phyloP scores from a whole-genome alignment of 2,797 vertebrate species.

The Protosalanx chinensis region DNA sequence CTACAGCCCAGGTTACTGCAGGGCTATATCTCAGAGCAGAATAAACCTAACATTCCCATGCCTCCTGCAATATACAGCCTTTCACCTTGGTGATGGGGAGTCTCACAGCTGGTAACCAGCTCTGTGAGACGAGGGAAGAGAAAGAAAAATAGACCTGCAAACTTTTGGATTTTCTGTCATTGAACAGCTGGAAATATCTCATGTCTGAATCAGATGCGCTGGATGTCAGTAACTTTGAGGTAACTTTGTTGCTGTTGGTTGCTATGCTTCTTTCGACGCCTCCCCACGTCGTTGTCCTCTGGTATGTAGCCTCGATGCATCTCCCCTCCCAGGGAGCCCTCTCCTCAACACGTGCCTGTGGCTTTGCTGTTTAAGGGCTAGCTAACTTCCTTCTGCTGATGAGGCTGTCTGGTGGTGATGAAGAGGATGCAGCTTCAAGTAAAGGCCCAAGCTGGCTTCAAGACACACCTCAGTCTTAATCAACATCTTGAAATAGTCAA shows the following conservation, averaged over 20 bases:
- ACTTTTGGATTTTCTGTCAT: not conserved
- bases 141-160: not conserved
- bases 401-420: constrained; percentile 14
- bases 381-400: constrained; percentile 34
- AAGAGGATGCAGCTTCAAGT: constrained; percentile 31
- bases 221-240: not conserved
- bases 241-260: too few species aligned
- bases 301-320: not conserved
- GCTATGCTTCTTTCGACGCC: not conserved
- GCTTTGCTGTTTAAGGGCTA: constrained; percentile 31
- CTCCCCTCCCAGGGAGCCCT: not conserved
- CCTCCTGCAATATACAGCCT: constrained; percentile 45
- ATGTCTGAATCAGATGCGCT: not conserved
- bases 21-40: constrained; percentile 52
- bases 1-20: constrained; percentile 4
- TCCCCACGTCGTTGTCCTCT: not conserved
- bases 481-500: constrained; percentile 35
- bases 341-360: constrained; percentile 12
- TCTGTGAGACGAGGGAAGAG: not conserved
- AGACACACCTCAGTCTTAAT: constrained; percentile 25
- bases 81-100: constrained; percentile 31
- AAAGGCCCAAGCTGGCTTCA: constrained; percentile 16
- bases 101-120: constrained; percentile 18
- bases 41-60: constrained; percentile 59
- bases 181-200: not conserved